phyloP scores from a whole-genome alignment of 2,113 vertebrate species.

The Sterrhoptilus dennistouni region DNA sequence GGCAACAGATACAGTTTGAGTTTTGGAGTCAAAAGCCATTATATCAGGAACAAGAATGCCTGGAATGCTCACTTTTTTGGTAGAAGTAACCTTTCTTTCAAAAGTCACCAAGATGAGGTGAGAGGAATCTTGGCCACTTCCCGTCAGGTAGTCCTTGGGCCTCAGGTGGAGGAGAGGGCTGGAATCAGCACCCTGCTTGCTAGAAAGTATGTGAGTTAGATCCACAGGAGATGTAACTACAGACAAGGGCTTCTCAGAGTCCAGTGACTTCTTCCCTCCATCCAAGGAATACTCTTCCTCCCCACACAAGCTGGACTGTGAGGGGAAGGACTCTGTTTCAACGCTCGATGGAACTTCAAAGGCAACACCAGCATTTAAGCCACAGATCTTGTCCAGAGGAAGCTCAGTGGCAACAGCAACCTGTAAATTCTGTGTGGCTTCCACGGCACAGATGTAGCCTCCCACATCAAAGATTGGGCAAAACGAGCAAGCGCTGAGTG shows the following conservation, averaged over 20 bases:
- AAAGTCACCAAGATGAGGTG: conserved; percentile 91
- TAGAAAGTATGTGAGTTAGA: conserved; percentile 83
- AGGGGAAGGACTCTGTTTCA: conserved; percentile 39
- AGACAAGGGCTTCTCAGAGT: conserved; percentile 68
- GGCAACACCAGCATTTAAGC: conserved; percentile 81
- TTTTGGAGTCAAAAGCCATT: conserved; percentile 83
- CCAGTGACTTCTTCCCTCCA: conserved; percentile 67
- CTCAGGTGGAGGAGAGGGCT: conserved; percentile 84
- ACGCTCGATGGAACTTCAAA: conserved; percentile 68
- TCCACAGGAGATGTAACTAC: conserved; percentile 76
- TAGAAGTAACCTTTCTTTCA: conserved; percentile 84
- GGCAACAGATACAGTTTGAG: conserved; percentile 85
- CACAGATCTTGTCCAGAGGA: conserved; percentile 89
- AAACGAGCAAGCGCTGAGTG: conserved; percentile 79
- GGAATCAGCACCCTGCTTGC: conserved; percentile 76
- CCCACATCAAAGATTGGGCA: conserved; percentile 88
- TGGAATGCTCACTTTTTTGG: conserved; percentile 87
- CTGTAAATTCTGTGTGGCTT: conserved; percentile 79
- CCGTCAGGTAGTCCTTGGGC: conserved; percentile 82
- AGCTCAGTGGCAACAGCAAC: conserved; percentile 90
- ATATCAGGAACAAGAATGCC: conserved; percentile 95
- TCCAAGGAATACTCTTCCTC: conserved; percentile 71
- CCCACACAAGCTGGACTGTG: conserved; percentile 50
- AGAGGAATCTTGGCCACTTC: conserved; percentile 89
- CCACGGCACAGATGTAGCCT: conserved; percentile 83